phyloP scores from a whole-genome alignment of 2,797 vertebrate genomes.

The Arrhamphus sclerolepis region DNA sequence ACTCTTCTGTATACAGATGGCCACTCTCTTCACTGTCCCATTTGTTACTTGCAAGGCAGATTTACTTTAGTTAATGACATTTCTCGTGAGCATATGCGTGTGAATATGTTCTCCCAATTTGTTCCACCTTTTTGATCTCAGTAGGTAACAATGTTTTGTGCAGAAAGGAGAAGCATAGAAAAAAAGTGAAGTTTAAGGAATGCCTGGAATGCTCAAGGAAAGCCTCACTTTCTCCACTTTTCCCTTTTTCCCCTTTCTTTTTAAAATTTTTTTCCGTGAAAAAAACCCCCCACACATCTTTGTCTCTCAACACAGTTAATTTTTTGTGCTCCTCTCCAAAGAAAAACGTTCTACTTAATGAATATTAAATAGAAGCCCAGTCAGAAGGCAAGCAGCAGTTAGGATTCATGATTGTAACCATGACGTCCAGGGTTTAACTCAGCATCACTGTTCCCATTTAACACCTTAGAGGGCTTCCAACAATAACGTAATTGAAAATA shows the following conservation, averaged over 20 bases:
- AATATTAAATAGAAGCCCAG: not conserved
- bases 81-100: slow-evolving; percentile 9
- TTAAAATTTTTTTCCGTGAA: not conserved
- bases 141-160: slow-evolving; percentile 46
- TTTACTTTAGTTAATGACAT: slow-evolving; percentile 22
- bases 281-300: not conserved
- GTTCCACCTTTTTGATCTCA: slow-evolving; percentile 61
- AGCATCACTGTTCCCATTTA: slow-evolving; percentile 21
- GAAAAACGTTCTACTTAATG: too few species aligned
- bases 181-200: slow-evolving; percentile 42
- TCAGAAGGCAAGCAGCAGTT: slow-evolving; percentile 12
- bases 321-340: not conserved
- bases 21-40: slow-evolving; percentile 11
- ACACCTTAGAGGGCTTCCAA: not conserved
- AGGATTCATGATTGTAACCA: slow-evolving; percentile 1
- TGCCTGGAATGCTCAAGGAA: slow-evolving; percentile 52
- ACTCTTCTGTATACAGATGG: slow-evolving; percentile 15
- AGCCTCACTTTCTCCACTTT: slow-evolving; percentile 18
- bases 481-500: not conserved
- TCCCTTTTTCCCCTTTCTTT: not conserved
- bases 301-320: not conserved
- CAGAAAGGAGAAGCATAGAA: slow-evolving; percentile 11
- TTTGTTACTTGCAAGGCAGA: slow-evolving; percentile 20
- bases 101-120: slow-evolving; percentile 33
- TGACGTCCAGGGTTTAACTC: slow-evolving; percentile 5